Conservation (phyloP, 2,113 vertebrate genomes). For the Scalopus aquaticus region DNA sequence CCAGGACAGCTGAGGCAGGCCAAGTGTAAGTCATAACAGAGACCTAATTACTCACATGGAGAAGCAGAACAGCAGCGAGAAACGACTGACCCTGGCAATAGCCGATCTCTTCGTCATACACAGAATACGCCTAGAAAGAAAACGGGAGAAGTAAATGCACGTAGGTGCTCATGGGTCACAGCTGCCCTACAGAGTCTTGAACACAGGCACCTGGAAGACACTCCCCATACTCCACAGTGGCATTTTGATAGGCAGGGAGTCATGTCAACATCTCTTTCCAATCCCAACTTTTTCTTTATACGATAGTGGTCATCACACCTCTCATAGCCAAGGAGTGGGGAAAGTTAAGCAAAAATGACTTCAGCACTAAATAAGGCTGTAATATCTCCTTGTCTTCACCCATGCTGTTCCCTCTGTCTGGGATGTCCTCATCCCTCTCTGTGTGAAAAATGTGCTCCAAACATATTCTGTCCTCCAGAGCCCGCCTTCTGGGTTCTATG, state of each 20-base stretch:
- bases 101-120: constrained; percentile 99
- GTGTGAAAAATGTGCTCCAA: not conserved
- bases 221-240: not conserved
- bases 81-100: constrained; percentile 99
- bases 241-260: not conserved
- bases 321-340: not conserved
- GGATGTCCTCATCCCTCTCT: not conserved
- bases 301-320: not conserved
- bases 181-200: not conserved
- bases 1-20: not conserved
- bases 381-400: not conserved
- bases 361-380: not conserved
- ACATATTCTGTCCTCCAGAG: not conserved
- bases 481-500: not conserved
- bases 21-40: not conserved
- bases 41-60: constrained; percentile 91
- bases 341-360: constrained; percentile 19
- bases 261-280: not conserved
- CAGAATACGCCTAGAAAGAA: constrained; percentile 93
- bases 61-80: constrained; percentile 97
- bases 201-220: not conserved
- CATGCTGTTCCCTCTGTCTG: not conserved
- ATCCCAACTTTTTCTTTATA: not conserved
- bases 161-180: not conserved
- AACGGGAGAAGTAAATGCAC: not conserved